A percentile compares a stretch with the other conserved stretches of the same genome.
Evolutionary conservation across 2,888 invertebrate genomes (phyloP).

Genomic region (Malthinus seriepunctatus): DNA sequence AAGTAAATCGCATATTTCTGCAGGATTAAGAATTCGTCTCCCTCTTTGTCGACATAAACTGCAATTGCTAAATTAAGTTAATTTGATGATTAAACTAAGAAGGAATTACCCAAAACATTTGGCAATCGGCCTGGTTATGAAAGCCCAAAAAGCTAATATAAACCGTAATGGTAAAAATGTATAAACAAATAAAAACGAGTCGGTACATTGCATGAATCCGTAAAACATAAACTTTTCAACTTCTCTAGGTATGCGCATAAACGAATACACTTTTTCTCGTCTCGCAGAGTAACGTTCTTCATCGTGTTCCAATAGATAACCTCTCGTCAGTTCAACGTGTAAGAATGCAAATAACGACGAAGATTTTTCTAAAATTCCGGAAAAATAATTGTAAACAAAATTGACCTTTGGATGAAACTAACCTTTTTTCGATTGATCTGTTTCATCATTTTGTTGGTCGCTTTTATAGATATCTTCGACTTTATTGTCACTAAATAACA

Average conservation of each 20-base stretch:
- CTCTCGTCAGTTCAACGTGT: slow-evolving; percentile 85
- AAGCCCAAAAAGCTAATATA: slow-evolving; percentile 81
- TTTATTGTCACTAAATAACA: slow-evolving; percentile 51
- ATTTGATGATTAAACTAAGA: too few relatives aligned
- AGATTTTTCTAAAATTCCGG: slow-evolving; percentile 16
- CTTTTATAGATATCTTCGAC: slow-evolving; percentile 48
- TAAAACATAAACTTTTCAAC: slow-evolving; percentile 91
- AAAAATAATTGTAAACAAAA: background rate
- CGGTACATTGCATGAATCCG: slow-evolving; percentile 94
- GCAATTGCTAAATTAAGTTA: slow-evolving; percentile 19
- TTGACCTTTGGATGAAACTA: slow-evolving; percentile 12
- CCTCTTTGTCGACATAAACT: slow-evolving; percentile 50
- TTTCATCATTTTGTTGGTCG: slow-evolving; percentile 40
- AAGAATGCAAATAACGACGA: slow-evolving; percentile 69
- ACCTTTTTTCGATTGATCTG: slow-evolving; percentile 43
- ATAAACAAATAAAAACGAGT: slow-evolving; percentile 96
- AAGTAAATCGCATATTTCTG: slow-evolving; percentile 94
- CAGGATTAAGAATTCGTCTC: slow-evolving; percentile 74
- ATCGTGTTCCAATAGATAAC: slow-evolving; percentile 93
- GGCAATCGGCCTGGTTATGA: slow-evolving; percentile 73
- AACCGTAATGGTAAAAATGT: slow-evolving; percentile 96
- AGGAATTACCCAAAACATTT: slow-evolving; percentile 71
- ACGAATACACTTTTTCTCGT: slow-evolving; percentile 94
- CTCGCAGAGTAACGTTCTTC: slow-evolving; percentile 93
- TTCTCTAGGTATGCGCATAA: slow-evolving; percentile 93